These are phyloP conservation scores for Aldabrachelys gigantea DNA, from an alignment of 2,113 vertebrate genomes.

Conservation along the genomic window DNA sequence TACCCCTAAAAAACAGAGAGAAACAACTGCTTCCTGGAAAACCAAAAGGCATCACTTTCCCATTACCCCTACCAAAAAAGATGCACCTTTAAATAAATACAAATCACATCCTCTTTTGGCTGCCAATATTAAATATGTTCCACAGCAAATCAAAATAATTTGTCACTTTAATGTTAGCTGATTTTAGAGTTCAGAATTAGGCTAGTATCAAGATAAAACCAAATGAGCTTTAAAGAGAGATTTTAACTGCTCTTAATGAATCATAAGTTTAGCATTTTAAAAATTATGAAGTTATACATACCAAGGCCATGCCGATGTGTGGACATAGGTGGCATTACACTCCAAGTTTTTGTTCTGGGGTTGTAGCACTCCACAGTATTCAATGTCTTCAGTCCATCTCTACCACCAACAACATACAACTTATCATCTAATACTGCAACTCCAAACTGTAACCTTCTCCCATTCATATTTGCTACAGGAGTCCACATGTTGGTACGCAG, in stretches of 20 bases:
- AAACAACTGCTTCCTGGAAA: not conserved
- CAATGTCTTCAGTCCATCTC: conserved; percentile 96
- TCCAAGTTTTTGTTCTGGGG: conserved; percentile 95
- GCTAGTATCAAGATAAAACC: not conserved
- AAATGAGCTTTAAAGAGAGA: not conserved
- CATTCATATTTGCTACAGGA: conserved; percentile 96
- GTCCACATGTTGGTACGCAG: conserved; percentile 93
- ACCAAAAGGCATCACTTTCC: not conserved
- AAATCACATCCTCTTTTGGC: not conserved
- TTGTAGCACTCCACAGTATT: conserved; percentile 99
- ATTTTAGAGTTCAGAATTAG: not conserved
- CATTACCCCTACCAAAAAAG: not conserved
- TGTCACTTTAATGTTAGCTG: not conserved
- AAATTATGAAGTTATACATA: conserved; percentile 67
- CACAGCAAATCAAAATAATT: not conserved
- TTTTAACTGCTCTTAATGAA: not conserved
- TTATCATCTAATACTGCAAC: conserved; percentile 94
- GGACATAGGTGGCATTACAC: conserved; percentile 98
- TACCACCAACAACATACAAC: conserved; percentile 95
- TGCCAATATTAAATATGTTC: not conserved
- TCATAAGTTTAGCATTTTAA: not conserved
- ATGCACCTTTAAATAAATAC: not conserved
- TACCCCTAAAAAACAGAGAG: conserved; percentile 82
- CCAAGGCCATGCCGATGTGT: conserved; percentile 97
- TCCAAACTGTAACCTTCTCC: conserved; percentile 94